Evolutionary conservation across 2,888 invertebrate species (phyloP), one percentile per base, ranked within the genome.

Genomic region (Panopea generosa): DNA sequence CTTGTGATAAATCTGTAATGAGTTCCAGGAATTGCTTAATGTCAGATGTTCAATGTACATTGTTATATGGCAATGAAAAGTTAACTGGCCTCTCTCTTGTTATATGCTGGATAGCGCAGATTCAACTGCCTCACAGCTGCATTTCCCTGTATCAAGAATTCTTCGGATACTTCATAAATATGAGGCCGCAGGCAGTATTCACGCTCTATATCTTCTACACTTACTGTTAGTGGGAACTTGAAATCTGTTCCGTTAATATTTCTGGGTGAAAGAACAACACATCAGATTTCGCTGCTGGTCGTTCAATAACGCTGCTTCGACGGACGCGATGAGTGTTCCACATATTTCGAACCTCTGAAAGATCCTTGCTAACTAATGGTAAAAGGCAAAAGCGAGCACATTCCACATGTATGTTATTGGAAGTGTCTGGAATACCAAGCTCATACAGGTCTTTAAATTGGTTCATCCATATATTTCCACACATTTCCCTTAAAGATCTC

Each of bases 401-500:
- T 29, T 55, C 55, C 3, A 55, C 3, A 18, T 27, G 26, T 16
- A 27, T 14, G 16, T 55, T 60, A 24, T 47, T 18, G 16, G 60
- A 60, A 9, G 24, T 43, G 18, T 60, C 60, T 11, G 26, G 33
- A 16, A 45, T 45, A 4, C 26, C 47, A 16, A 60, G 26, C 6
- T 45, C 60, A 60, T n/a, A 60, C 26, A 60, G 6, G 26, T 60
- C 60, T 60, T 60, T 45, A 18, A 60, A 60, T 7, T 43, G 45
- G 47, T 60, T 60, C 1, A 45, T 45, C 26, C 57, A 40, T 16
- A 2, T n/a, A 57, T 33, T 18, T 38, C 57, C 57, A 43, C 14
- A 38, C 45, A 43, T 60, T 43, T 60, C 45, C 20, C 22, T 40
- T 14, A 45, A 14, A 20, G 27, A 22, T 18, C 60, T 60, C 60